phyloP scores from a whole-genome alignment of 1,140 invertebrate genomes.

The Eurytemora carolleeae region DNA sequence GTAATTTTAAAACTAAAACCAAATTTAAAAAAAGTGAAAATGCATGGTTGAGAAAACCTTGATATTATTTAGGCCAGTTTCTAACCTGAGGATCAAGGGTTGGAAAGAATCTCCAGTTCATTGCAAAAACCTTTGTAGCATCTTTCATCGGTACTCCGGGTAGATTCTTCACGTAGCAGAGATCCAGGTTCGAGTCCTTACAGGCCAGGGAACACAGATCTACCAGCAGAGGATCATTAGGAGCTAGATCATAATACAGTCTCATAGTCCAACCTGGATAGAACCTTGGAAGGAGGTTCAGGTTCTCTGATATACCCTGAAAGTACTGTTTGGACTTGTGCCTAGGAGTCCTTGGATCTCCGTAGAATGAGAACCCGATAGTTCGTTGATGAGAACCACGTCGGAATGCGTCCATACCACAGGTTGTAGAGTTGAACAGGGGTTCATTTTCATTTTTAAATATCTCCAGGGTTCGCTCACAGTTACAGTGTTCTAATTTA shows the following conservation, averaged over 20 bases:
- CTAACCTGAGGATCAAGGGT: slow-evolving; percentile 10
- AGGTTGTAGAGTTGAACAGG: no score
- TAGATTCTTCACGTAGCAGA: background rate
- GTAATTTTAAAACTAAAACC: background rate
- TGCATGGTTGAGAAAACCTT: background rate
- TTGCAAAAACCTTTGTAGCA: background rate
- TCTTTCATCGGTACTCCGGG: background rate
- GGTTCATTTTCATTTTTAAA: no score
- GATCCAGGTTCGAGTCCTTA: background rate
- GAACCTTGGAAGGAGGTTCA: no score
- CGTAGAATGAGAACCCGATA: slow-evolving; percentile 5
- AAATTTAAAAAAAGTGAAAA: background rate
- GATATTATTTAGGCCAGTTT: background rate
- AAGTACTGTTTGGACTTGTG: background rate
- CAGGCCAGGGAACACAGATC: slow-evolving; percentile 7
- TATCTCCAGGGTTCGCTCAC: no score
- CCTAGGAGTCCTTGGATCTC: background rate
- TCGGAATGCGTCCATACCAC: background rate
- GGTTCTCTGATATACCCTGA: no score
- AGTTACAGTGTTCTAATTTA: no score
- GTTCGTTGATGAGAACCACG: background rate
- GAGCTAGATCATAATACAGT: slow-evolving; percentile 9
- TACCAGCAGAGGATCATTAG: background rate
- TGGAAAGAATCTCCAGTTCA: slow-evolving; percentile 10
- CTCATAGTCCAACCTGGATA: slow-evolving; percentile 15